Conservation (phyloP, 30 jellyfish, hydroid and myxozoan genomes). For the Phacellophora camtschatica region DNA sequence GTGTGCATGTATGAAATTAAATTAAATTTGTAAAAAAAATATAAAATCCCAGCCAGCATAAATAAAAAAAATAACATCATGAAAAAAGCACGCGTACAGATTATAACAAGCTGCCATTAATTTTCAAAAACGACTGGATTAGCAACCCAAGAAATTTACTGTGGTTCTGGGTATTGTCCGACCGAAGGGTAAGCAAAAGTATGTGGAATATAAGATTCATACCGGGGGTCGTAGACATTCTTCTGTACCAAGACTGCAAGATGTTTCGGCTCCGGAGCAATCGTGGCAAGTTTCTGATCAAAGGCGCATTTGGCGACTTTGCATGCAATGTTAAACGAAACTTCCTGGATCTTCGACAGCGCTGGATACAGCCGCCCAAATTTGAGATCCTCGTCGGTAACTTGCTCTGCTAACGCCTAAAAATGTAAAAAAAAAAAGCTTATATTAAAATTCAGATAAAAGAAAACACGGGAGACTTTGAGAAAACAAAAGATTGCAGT, state of each 20-base stretch:
- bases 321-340: conserved; percentile 81
- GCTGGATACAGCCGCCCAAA: conserved; percentile 91
- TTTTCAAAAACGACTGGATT: too few species aligned
- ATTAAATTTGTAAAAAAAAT: too few species aligned
- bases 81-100: too few species aligned
- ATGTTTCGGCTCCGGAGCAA: conserved; percentile 79
- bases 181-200: conserved; percentile 80
- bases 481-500: too few species aligned
- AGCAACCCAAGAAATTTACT: too few species aligned
- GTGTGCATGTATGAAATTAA: too few species aligned
- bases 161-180: too few species aligned
- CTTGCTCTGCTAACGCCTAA: conserved; percentile 89
- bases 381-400: conserved; percentile 67
- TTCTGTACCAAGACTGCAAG: conserved; percentile 41
- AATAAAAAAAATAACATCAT: too few species aligned
- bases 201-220: conserved; percentile 77
- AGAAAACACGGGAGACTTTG: too few species aligned
- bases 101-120: too few species aligned
- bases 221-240: conserved; percentile 77
- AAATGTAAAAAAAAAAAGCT: background rate
- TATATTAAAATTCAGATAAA: too few species aligned
- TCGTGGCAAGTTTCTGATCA: conserved; percentile 82
- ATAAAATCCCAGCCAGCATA: too few species aligned
- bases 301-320: conserved; percentile 78
- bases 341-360: conserved; percentile 71